A percentile compares a stretch with the other conserved stretches of the same genome.
phyloP scores from a whole-genome alignment of 2,113 vertebrate species.

The Gallinago paraguaiae region DNA sequence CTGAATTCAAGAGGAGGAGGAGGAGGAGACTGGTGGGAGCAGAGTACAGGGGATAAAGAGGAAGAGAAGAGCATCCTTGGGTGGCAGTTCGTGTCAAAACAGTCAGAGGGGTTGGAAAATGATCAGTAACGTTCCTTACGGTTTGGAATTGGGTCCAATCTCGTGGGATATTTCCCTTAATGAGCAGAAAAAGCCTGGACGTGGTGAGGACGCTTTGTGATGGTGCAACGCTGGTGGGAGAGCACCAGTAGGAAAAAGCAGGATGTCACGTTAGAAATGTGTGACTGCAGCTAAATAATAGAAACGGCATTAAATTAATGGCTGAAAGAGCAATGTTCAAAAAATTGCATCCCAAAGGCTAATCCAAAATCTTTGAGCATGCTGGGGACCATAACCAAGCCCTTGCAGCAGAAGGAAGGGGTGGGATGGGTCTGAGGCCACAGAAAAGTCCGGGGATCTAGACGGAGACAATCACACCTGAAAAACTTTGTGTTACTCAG shows the following conservation, averaged over 20 bases:
- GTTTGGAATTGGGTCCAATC: background rate
- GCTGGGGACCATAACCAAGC: background rate
- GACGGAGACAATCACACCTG: background rate
- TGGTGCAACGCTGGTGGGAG: background rate
- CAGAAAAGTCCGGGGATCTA: background rate
- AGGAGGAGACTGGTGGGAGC: background rate
- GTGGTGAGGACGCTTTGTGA: background rate
- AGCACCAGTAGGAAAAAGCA: background rate
- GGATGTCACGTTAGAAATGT: background rate
- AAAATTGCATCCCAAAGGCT: background rate
- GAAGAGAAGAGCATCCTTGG: background rate
- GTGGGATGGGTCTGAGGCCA: background rate
- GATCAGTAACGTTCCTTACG: background rate
- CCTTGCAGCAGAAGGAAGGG: background rate
- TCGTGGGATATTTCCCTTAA: background rate
- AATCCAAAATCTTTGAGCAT: background rate
- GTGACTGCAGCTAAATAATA: background rate
- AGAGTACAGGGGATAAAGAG: background rate
- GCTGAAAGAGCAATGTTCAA: background rate
- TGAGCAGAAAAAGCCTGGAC: background rate
- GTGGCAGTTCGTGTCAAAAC: background rate
- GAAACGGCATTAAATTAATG: background rate
- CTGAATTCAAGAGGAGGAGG: background rate
- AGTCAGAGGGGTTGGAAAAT: background rate
- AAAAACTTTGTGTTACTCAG: background rate